These are phyloP conservation scores for Phyllotis vaccarum DNA, from an alignment of 2,797 vertebrate species.

Conservation along the genomic window DNA sequence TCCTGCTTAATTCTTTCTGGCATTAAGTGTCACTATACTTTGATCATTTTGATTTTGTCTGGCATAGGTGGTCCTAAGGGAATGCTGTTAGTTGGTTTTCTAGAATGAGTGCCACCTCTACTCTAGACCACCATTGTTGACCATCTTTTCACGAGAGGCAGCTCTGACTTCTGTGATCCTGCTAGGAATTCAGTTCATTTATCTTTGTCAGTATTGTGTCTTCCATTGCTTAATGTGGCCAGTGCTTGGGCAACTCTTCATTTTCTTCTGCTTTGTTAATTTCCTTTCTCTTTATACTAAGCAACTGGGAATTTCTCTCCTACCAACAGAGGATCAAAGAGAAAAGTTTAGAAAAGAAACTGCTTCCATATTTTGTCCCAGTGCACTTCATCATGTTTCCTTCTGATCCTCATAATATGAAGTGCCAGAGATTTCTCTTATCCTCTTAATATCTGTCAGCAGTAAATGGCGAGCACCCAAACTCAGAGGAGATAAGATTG, in stretches of 20 bases:
- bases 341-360: not conserved
- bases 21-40: not conserved
- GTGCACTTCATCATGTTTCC: not conserved
- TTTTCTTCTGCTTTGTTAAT: constrained; percentile 32
- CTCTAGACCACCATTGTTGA: not conserved
- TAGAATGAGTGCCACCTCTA: not conserved
- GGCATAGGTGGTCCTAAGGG: not conserved
- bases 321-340: not conserved
- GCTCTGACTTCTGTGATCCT: not conserved
- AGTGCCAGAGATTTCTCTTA: not conserved
- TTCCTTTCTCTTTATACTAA: not conserved
- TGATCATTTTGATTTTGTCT: not conserved
- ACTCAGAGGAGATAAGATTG: not conserved
- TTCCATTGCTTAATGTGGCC: not conserved
- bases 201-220: not conserved
- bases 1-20: not conserved
- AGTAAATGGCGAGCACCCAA: not conserved
- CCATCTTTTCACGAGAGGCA: not conserved
- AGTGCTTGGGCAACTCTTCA: not conserved
- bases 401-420: not conserved
- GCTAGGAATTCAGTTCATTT: not conserved
- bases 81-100: not conserved
- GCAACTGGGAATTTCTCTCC: not conserved
- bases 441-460: not conserved
- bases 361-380: not conserved